Conservation (phyloP, 2,888 invertebrate genomes). For the Polydesmus complanatus region DNA sequence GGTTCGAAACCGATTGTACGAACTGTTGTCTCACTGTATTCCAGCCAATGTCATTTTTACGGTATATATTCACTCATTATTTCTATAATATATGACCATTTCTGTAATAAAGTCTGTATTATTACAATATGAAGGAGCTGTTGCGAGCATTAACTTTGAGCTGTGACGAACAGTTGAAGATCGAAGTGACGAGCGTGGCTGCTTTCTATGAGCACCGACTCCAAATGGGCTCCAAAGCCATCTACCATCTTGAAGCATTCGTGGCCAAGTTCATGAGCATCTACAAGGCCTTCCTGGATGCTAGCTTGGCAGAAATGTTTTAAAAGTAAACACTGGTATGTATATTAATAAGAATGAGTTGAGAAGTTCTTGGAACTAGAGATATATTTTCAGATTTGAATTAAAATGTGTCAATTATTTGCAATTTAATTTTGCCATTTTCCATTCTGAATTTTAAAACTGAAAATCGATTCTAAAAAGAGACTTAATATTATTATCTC, state of each 20-base stretch:
- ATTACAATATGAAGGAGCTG: constrained; percentile 43
- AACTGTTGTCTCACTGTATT: constrained; percentile 83
- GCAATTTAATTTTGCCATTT: too few species aligned
- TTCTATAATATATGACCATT: not conserved
- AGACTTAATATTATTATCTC: too few species aligned
- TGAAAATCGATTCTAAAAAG: too few species aligned
- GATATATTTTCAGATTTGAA: too few species aligned
- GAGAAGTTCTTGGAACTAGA: too few species aligned
- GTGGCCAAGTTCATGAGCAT: constrained; percentile 91
- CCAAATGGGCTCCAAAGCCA: constrained; percentile 80
- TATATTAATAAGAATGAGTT: too few species aligned
- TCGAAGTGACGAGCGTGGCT: constrained; percentile 68
- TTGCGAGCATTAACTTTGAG: constrained; percentile 69
- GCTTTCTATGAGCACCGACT: constrained; percentile 85
- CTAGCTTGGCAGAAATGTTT: constrained; percentile 41
- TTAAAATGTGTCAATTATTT: too few species aligned
- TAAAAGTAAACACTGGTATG: too few species aligned
- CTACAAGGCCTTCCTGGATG: constrained; percentile 75
- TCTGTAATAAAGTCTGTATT: not conserved
- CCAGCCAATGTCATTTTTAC: constrained; percentile 85
- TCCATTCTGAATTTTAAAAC: too few species aligned
- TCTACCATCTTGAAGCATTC: constrained; percentile 95
- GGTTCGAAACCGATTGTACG: constrained; percentile 78
- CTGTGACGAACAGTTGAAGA: constrained; percentile 80
- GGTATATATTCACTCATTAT: constrained; percentile 28